Evolutionary conservation across 2,888 invertebrate genomes (phyloP), one percentile per base, ranked within the genome.

Genomic region (Spicauda simplicius): DNA sequence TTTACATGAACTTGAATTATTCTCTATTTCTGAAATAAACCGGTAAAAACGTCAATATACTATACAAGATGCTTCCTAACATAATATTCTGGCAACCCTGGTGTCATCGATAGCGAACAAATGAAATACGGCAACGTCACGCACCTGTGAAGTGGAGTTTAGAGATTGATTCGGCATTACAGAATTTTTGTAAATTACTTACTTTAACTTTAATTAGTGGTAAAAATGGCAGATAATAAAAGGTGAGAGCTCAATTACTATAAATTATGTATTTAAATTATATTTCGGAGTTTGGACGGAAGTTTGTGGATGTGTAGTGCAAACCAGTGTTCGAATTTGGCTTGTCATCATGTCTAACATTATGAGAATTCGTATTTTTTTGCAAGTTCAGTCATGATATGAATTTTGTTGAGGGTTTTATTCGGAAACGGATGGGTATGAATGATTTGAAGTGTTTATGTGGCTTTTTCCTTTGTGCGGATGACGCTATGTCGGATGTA

Each of bases 121-220:
- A 93, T 93, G 93, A 93, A 93, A 93, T 92, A 91, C 91, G 90
- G 92, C 93, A 93, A 93, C 93, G 93, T 93, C 93, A 93, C 88
- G 90, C 86, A 85, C 77, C 65, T 68, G 54, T 80, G 80, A 85
- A 83, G 81, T 80, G 75, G 78, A 77, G 85, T 86, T 84, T 85
- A 65, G 68, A 82, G 54, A 73, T 84, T 57, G 56, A 78, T 72
- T 78, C 77, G 77, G 77, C 74, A 78, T 89, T 88, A 81, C 76
- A 76, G 80, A 84, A 84, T 82, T 80, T 84, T 78, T 79, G 82
- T 80, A 83, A 82, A 84, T 85, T 81, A 79, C 76, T 78, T 82
- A 83, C 14, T 83, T 77, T 84, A 83, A 80, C 79, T 82, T 80
- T 80, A 80, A 78, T 86, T 85, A 80, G 80, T 83, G 73, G 76